These are phyloP conservation scores for Hesperophylax magnus DNA, from an alignment of 1,140 invertebrate genomes.

Conservation along the genomic window DNA sequence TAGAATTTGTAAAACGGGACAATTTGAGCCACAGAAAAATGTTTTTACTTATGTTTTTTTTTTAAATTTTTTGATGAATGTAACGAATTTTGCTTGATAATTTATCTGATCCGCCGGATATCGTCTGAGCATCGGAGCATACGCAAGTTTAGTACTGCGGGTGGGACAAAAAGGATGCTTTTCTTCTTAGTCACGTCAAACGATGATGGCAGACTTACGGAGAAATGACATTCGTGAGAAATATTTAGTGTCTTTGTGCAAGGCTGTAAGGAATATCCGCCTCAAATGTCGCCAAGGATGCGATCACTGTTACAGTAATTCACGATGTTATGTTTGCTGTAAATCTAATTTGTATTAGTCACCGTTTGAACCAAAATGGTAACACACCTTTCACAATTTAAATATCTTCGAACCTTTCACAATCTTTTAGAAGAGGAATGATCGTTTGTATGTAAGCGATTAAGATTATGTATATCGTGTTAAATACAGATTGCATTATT, in stretches of 20 bases:
- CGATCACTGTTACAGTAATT: too few relatives aligned
- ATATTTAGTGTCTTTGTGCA: slow-evolving; percentile 16
- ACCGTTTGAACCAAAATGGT: too few relatives aligned
- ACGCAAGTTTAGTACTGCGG: neutral
- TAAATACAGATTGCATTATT: too few relatives aligned
- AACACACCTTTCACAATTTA: too few relatives aligned
- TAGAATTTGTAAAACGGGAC: neutral
- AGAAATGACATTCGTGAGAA: slow-evolving; percentile 35
- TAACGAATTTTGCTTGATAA: neutral
- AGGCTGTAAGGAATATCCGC: slow-evolving; percentile 4
- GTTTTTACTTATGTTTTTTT: neutral
- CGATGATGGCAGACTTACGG: slow-evolving; percentile 27
- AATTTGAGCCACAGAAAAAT: neutral
- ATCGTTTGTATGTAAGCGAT: too few relatives aligned
- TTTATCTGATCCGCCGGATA: neutral
- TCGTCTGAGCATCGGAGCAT: neutral
- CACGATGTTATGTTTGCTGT: too few relatives aligned
- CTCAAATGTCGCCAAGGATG: neutral
- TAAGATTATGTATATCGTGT: too few relatives aligned
- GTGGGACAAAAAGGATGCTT: slow-evolving; percentile 22
- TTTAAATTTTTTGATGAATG: neutral
- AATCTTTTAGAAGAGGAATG: too few relatives aligned
- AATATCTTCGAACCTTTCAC: too few relatives aligned
- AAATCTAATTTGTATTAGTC: too few relatives aligned
- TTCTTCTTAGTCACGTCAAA: slow-evolving; percentile 27